A percentile compares a stretch with the other conserved stretches of the same genome.
phyloP scores from a whole-genome alignment of 2,888 invertebrate genomes.

The Teinopalpus imperialis region DNA sequence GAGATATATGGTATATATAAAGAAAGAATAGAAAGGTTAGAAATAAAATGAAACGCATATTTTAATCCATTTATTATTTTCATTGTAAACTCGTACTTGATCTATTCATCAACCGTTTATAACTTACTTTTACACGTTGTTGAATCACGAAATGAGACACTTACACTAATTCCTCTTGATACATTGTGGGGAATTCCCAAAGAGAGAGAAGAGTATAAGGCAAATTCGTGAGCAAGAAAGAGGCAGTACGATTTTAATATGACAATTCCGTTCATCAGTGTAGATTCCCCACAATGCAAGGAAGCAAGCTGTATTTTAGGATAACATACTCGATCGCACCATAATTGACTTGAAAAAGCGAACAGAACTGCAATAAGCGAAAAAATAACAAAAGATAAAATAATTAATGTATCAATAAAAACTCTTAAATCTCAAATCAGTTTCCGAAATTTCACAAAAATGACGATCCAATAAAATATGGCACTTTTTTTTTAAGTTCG shows the following conservation, averaged over 20 bases:
- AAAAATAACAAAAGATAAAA: conserved; percentile 31
- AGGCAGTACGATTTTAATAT: conserved; percentile 1
- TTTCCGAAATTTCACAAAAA: conserved; percentile 8
- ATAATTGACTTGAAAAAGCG: conserved; percentile 74
- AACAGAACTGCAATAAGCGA: conserved; percentile 34
- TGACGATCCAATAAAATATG: conserved; percentile 10
- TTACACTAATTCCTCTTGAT: conserved; percentile 38
- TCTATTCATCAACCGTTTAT: conserved; percentile 75
- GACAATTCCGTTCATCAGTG: background rate
- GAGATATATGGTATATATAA: no score
- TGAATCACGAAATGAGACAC: conserved; percentile 54
- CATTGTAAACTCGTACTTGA: conserved; percentile 78
- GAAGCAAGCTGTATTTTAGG: conserved; percentile 22
- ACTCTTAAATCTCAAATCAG: conserved; percentile 27
- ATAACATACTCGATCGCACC: conserved; percentile 60
- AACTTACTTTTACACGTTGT: conserved; percentile 63
- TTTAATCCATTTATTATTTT: conserved; percentile 76
- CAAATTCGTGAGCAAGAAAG: conserved; percentile 15
- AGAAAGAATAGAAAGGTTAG: no score
- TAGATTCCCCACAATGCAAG: conserved; percentile 8
- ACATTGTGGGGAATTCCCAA: conserved; percentile 38
- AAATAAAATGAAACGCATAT: conserved; percentile 33
- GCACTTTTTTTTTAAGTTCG: no score
- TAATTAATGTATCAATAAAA: conserved; percentile 22
- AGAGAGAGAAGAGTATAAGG: conserved; percentile 21